A percentile compares a stretch with the other conserved stretches of the same genome.
Evolutionary conservation across 1,140 invertebrate genomes (phyloP).

Genomic region (Arion vulgaris): DNA sequence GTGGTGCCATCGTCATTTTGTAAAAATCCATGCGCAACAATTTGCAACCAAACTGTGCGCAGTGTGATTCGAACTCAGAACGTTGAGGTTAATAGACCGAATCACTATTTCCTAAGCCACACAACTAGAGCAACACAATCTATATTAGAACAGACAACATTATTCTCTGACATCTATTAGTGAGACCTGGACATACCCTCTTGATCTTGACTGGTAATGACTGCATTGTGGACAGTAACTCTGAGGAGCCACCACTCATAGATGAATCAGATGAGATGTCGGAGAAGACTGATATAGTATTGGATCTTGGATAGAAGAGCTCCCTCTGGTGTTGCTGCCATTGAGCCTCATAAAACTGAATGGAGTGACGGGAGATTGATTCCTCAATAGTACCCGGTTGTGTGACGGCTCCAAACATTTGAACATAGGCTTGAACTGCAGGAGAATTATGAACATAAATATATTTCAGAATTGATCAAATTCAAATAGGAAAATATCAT

Average conservation of each 20-base stretch:
- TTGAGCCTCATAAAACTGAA: conserved; percentile 79
- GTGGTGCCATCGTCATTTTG: too few species aligned
- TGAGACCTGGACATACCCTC: conserved; percentile 48
- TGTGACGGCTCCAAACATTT: conserved; percentile 91
- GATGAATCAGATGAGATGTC: conserved; percentile 60
- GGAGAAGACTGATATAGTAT: conserved; percentile 69
- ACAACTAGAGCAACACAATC: too few species aligned
- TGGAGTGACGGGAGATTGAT: conserved; percentile 85
- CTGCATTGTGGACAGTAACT: conserved; percentile 47
- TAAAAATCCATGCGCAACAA: too few species aligned
- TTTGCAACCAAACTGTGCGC: too few species aligned
- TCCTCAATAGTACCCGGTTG: conserved; percentile 79
- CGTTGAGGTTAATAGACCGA: too few species aligned
- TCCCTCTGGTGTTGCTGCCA: conserved; percentile 81
- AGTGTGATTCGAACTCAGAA: too few species aligned
- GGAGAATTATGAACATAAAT: too few species aligned
- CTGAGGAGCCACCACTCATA: conserved; percentile 40
- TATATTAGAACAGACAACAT: too few species aligned
- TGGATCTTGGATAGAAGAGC: conserved; percentile 72
- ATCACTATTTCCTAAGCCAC: too few species aligned
- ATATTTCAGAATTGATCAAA: not conserved
- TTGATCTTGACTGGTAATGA: conserved; percentile 56
- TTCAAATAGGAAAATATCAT: not conserved
- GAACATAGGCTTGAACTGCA: conserved; percentile 95
- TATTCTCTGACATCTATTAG: not conserved